These are phyloP conservation scores for Hemibagrus wyckioides DNA, from an alignment of 2,113 vertebrate species.

Conservation along the genomic window DNA sequence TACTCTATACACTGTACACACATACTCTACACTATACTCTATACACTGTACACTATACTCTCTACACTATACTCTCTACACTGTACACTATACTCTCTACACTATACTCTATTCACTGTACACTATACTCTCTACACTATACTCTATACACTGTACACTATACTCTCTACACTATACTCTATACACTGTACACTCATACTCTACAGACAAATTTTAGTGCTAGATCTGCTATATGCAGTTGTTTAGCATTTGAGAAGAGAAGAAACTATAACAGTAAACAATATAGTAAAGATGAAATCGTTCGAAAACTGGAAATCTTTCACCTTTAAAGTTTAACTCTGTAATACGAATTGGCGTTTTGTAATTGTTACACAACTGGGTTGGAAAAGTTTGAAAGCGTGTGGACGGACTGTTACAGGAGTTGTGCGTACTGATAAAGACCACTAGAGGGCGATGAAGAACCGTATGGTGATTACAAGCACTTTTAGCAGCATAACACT, in stretches of 20 bases:
- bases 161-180: too few species aligned
- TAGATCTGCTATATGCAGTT: background rate
- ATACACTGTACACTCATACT: too few species aligned
- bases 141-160: too few species aligned
- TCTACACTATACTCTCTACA: too few species aligned
- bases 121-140: too few species aligned
- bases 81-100: too few species aligned
- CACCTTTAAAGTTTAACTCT: background rate
- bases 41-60: too few species aligned
- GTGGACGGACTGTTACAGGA: background rate
- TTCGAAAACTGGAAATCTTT: background rate
- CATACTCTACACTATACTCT: too few species aligned
- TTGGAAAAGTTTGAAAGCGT: background rate
- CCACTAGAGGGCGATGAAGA: constrained; percentile 42
- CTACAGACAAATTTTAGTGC: background rate
- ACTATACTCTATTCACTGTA: too few species aligned
- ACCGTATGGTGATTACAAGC: background rate
- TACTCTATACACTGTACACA: too few species aligned
- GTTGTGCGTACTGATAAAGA: constrained; percentile 1
- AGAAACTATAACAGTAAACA: background rate
- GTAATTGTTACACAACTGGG: background rate
- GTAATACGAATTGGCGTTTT: background rate
- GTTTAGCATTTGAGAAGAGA: background rate
- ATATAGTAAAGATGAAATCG: background rate
- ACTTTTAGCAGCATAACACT: background rate